phyloP scores from a whole-genome alignment of 2,888 invertebrate species.

The Drosophila nigricruria region DNA sequence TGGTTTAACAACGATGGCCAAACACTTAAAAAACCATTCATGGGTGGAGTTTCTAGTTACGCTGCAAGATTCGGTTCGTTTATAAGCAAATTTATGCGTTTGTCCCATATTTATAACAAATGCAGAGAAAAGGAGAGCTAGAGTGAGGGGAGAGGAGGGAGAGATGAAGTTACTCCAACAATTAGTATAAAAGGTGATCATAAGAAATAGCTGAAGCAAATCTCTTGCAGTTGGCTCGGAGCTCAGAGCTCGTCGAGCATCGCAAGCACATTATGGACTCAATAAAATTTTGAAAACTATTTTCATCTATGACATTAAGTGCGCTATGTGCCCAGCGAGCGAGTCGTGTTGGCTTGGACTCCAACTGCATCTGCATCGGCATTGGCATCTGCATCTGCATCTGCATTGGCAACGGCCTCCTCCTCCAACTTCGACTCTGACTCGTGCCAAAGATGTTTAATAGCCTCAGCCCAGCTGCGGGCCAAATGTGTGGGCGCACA shows the following conservation, averaged over 20 bases:
- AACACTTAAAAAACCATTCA: constrained; percentile 58
- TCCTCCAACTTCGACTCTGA: constrained; percentile 9
- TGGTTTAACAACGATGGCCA: constrained; percentile 49
- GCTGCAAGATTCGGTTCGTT: constrained; percentile 46
- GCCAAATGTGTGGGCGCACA: constrained; percentile 67
- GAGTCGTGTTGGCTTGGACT: constrained; percentile 19
- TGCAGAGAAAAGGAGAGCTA: not conserved
- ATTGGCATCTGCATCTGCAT: not conserved
- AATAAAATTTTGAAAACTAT: constrained; percentile 65
- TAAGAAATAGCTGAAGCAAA: constrained; percentile 41
- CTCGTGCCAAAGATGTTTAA: constrained; percentile 80
- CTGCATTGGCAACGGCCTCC: constrained; percentile 12
- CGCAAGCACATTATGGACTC: constrained; percentile 44
- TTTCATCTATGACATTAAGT: constrained; percentile 43
- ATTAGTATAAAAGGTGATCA: constrained; percentile 66
- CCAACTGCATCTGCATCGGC: constrained; percentile 19
- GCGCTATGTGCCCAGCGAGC: constrained; percentile 21
- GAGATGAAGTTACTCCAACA: constrained; percentile 32
- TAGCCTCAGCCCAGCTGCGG: constrained; percentile 58
- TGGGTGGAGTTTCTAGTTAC: constrained; percentile 22
- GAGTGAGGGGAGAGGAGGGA: not conserved
- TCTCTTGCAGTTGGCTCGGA: constrained; percentile 8
- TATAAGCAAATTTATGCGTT: constrained; percentile 70
- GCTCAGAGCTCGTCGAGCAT: constrained; percentile 4
- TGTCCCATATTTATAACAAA: constrained; percentile 71